Base-by-base conservation (phyloP, 2,888 invertebrate genomes). In the Oasisia sp. region DNA sequence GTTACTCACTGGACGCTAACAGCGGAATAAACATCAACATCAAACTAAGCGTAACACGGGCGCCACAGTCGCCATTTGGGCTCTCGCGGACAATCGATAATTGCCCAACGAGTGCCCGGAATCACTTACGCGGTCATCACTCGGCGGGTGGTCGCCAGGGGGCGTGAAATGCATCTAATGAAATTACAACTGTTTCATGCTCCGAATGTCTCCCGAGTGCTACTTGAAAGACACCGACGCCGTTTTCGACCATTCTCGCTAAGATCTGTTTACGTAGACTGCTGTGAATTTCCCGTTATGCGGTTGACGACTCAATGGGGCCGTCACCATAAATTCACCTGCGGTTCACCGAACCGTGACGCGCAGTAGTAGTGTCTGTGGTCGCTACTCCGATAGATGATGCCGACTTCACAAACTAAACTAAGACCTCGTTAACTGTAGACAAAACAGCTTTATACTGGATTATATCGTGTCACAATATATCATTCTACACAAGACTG, bases 111-210 rank as follows among this genome's bases (percentile, higher is more conserved):
- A 74, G 74, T 74, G 74, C 27, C 3, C n/a, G 74, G 27, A 74
- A 74, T 74, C 74, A 74, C 74, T 74, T 74, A 74, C 74, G 14
- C 74, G 27, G 19, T 74, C 74, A 27, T 74, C 74, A 74, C 74
- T 74, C 27, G 74, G 74, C 74, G 74, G 74, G 74, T 74, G 74
- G 74, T 74, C 74, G 74, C 74, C 27, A 74, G 74, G 74, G 27
- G 74, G 74, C 74, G 74, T 27, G 74, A 74, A 74, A 74, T 74
- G 74, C 74, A 74, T 27, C 74, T 74, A 74, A 74, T 74, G 74
- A 74, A 74, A 74, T 74, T 74, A 58, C 58, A 19, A 58, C 58
- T 58, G 58, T 58, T 58, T 58, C 19, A 58, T 58, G 58, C 58
- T 58, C 19, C 19, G 58, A 58, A 19, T 58, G 27, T 74, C 74